Evolutionary conservation across 2,888 invertebrate species (phyloP), one percentile per base, ranked within the genome.

Genomic region (Falcaria lacertinaria): DNA sequence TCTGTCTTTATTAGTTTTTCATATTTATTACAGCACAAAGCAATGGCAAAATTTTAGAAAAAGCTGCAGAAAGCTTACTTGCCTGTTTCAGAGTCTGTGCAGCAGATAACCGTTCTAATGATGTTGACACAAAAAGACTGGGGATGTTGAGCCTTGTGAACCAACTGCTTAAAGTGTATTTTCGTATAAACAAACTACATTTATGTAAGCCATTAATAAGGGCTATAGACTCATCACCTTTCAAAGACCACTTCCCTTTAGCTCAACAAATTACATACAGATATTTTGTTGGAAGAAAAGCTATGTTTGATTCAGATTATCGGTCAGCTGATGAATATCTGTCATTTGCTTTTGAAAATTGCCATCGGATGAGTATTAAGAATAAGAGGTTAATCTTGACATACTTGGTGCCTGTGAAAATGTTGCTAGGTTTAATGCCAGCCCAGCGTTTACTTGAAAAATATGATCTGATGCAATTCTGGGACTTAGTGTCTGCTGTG

Each of bases 281-380:
- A 70, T 98, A 98, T 80, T 99, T 97, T 84, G 97, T 98, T 14
- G 99, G 99, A 0, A 91, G 98, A 22, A 98, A 99, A 77, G 97
- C 98, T 2, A 98, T 99, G 97, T 99, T 99, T 76, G 99, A 99
- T 80, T 97, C 97, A 43, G 97, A 99, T 74, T 98, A 98, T 71
- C 94, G 94, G 76, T 92, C 93, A 80, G 99, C 99, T 15, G 98
- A 99, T 75, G 95, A 97, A 70, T 96, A 95, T 69, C 83, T 99
- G 15, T 94, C 96, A 0, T 99, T 94, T 80, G 98, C 99, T 0
- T 99, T 99, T 77, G 93, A 95, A 71, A 94, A 96, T 66, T 98
- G 99, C 65, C 97, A 97, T 58, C 91, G 90, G 48, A 91, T 91
- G 42, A 95, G 94, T 47, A 91, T 89, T 43, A 95, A 94, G 66